These are phyloP conservation scores for Pipistrellus kuhlii DNA, from an alignment of 2,797 vertebrate genomes.

Conservation along the genomic window DNA sequence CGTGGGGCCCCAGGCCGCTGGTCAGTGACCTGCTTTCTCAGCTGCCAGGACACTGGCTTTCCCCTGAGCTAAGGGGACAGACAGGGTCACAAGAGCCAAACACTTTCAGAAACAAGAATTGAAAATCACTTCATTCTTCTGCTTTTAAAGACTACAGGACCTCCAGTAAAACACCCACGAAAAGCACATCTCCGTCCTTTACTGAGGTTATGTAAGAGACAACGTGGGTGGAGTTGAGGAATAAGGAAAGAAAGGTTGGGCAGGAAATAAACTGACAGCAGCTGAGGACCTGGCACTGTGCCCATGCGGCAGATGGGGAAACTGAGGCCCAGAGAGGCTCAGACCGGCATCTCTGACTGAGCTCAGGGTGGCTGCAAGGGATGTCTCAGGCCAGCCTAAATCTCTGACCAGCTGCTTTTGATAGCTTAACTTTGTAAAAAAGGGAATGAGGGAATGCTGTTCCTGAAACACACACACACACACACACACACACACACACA, in stretches of 20 bases:
- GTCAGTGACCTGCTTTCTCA: background rate
- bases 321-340: background rate
- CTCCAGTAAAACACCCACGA: background rate
- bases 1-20: rapidly evolving
- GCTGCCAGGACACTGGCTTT: background rate
- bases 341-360: background rate
- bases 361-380: background rate
- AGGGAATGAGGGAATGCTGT: background rate
- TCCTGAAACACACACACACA: background rate
- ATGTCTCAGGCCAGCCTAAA: background rate
- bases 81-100: background rate
- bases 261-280: background rate
- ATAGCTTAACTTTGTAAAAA: background rate
- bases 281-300: background rate
- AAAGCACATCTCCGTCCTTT: background rate
- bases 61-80: background rate
- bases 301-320: background rate
- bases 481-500: too few relatives aligned
- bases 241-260: background rate
- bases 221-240: background rate
- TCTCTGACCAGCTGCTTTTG: background rate
- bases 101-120: background rate
- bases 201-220: background rate
- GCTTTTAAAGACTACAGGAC: background rate
- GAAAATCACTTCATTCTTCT: background rate